Evolutionary conservation across 92 coral and sea anemone genomes (phyloP).

Genomic region (Epizoanthus ramosus): DNA sequence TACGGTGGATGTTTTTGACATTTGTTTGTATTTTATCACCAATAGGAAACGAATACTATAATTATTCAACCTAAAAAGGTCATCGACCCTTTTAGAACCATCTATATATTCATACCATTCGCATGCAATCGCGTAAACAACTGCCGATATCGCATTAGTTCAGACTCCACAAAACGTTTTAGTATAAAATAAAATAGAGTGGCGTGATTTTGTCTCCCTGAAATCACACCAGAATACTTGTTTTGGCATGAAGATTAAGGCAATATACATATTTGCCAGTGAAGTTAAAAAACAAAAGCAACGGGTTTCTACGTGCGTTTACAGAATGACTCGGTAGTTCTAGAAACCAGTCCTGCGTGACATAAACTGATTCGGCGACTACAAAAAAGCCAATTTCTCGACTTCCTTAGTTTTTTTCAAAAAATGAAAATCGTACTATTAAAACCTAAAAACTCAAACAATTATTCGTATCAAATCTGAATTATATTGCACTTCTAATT

Average conservation of each 20-base stretch:
- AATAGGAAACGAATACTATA: conserved; percentile 8
- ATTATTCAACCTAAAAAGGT: conserved; percentile 1
- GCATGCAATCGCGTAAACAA: no score
- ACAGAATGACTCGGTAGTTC: no score
- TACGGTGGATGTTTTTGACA: conserved; percentile 8
- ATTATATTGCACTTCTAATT: neutral
- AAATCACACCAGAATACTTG: neutral
- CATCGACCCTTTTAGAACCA: conserved; percentile 12
- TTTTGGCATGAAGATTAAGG: neutral
- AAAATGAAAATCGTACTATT: no score
- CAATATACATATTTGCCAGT: neutral
- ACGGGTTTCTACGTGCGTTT: no score
- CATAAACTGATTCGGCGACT: no score
- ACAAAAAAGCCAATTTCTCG: no score
- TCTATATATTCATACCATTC: conserved; percentile 7
- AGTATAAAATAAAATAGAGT: neutral
- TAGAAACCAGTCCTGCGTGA: no score
- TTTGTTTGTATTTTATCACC: conserved; percentile 32
- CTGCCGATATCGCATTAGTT: no score
- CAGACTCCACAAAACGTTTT: no score
- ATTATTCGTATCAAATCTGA: neutral
- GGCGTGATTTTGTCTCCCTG: neutral
- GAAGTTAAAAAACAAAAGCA: neutral
- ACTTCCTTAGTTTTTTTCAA: no score
- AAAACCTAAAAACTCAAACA: neutral